These are phyloP conservation scores for Euzophera pinguis DNA, from an alignment of 2,888 invertebrate species.

Conservation along the genomic window DNA sequence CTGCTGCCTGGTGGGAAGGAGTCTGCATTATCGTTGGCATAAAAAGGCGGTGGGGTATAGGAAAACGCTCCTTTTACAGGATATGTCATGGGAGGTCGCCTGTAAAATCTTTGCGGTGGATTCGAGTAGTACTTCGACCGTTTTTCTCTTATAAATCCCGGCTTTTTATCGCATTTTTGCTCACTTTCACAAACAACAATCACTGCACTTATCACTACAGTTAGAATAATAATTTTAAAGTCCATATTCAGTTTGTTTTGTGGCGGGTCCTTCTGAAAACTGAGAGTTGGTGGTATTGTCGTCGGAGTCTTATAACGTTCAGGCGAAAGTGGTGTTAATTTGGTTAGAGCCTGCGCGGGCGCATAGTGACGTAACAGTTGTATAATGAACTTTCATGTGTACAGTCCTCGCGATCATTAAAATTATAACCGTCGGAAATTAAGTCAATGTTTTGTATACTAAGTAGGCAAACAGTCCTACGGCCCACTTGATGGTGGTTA, in stretches of 20 bases:
- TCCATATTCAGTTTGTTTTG: conserved; percentile 25
- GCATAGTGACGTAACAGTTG: conserved; percentile 19
- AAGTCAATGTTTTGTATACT: no score
- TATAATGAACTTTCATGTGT: conserved; percentile 2
- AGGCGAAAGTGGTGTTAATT: conserved; percentile 67
- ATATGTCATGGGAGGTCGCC: conserved; percentile 41
- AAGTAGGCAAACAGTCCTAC: no score
- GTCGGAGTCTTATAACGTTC: conserved; percentile 58
- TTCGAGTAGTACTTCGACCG: conserved; percentile 55
- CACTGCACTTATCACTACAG: conserved; percentile 38
- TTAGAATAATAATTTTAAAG: conserved; percentile 20
- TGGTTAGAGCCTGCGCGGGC: conserved; percentile 43
- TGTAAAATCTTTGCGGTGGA: conserved; percentile 50
- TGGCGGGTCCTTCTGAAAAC: conserved; percentile 40
- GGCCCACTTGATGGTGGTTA: no score
- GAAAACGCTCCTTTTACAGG: conserved; percentile 47
- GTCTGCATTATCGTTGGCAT: conserved; percentile 38
- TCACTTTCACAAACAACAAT: conserved; percentile 36
- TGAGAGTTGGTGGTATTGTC: conserved; percentile 52
- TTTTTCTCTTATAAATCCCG: conserved; percentile 46
- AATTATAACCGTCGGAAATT: no score
- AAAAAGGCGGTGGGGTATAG: conserved; percentile 57
- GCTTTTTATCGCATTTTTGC: conserved; percentile 23
- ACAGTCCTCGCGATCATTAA: background rate
- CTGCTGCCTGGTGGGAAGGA: conserved; percentile 25